Conservation (phyloP, 2,888 invertebrate species). For the Drosophila histrio region DNA sequence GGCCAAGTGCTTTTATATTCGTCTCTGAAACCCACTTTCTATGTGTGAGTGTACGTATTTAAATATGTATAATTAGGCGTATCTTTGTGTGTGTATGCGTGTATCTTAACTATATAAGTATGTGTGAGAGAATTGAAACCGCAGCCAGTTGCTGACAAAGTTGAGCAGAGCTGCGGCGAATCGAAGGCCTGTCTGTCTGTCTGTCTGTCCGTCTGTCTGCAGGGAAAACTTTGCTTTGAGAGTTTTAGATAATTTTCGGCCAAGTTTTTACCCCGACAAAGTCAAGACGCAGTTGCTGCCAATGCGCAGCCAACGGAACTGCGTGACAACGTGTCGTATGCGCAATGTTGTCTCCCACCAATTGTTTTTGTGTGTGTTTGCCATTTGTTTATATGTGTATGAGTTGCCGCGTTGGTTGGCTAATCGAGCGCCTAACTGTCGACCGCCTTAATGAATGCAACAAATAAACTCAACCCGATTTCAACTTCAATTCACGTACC, state of each 20-base stretch:
- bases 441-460: conserved; percentile 42
- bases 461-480: conserved; percentile 31
- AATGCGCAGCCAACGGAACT: conserved; percentile 64
- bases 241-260: conserved; percentile 69
- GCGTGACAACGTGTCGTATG: conserved; percentile 67
- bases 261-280: conserved; percentile 69
- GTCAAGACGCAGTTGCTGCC: conserved; percentile 60
- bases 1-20: conserved; percentile 82
- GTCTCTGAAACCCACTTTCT: conserved; percentile 48
- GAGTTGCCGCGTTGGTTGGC: conserved; percentile 68
- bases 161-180: conserved; percentile 70
- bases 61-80: conserved; percentile 41
- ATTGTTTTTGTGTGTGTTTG: conserved; percentile 27
- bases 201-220: conserved; percentile 11
- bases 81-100: conserved; percentile 9
- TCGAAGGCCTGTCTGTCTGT: conserved; percentile 46
- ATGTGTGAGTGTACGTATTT: conserved; percentile 38
- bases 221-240: conserved; percentile 26
- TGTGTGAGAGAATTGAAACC: conserved; percentile 21
- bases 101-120: conserved; percentile 64
- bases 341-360: conserved; percentile 67
- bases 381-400: conserved; percentile 29
- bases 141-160: conserved; percentile 68
- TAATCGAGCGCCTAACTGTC: conserved; percentile 59
- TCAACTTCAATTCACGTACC: conserved; percentile 57